Conservation (phyloP, 2,113 vertebrate species). For the Centropus bengalensis region DNA sequence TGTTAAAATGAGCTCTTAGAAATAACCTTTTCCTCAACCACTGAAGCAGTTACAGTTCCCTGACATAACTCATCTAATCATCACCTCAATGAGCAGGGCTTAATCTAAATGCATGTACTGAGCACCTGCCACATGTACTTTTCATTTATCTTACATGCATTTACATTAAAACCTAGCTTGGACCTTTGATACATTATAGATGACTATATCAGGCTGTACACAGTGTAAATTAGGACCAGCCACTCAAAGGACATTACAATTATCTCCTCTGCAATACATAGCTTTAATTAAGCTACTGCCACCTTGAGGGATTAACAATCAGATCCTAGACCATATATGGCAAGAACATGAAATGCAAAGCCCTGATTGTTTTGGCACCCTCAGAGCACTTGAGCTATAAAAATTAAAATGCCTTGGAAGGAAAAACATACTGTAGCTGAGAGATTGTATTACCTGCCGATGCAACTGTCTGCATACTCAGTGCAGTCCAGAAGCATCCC, state of each 20-base stretch:
- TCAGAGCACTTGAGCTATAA: conserved; percentile 16
- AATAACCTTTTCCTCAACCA: conserved; percentile 43
- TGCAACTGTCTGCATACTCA: neutral
- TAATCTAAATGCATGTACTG: conserved; percentile 54
- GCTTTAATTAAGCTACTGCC: conserved; percentile 69
- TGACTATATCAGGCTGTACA: conserved; percentile 49
- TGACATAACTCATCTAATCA: conserved; percentile 59
- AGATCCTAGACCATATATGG: neutral
- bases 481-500: neutral
- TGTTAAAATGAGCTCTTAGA: conserved; percentile 14
- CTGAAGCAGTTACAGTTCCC: conserved; percentile 48
- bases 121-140: conserved; percentile 20
- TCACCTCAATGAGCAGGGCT: conserved; percentile 53
- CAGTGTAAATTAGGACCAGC: neutral
- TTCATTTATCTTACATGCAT: conserved; percentile 7
- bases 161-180: conserved; percentile 30
- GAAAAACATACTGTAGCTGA: neutral
- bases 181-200: conserved; percentile 48
- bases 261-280: conserved; percentile 29
- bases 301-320: conserved; percentile 57
- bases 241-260: conserved; percentile 47
- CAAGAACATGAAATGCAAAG: conserved; percentile 50
- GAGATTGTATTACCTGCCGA: conserved; percentile 39
- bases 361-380: conserved; percentile 41
- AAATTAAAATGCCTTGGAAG: conserved; percentile 39